phyloP scores from a whole-genome alignment of 2,888 invertebrate species.

The Xanthorhoe designata region DNA sequence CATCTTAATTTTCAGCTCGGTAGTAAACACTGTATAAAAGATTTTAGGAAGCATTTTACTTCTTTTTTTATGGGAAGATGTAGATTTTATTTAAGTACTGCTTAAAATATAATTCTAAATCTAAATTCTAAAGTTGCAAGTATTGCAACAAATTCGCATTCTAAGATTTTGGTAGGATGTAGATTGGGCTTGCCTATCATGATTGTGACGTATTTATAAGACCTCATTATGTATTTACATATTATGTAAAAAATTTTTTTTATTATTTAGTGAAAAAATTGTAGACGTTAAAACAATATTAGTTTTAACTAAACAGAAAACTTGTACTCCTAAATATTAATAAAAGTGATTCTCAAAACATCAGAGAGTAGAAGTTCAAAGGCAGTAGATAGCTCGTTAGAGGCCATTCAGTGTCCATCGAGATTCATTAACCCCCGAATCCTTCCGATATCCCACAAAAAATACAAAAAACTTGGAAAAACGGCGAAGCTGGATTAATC shows the following conservation, averaged over 20 bases:
- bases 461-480: conserved; percentile 30
- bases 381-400: conserved; percentile 22
- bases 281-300: too few relatives aligned
- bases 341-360: background rate
- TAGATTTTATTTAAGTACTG: background rate
- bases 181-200: too few relatives aligned
- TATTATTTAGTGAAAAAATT: too few relatives aligned
- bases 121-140: too few relatives aligned
- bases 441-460: conserved; percentile 32
- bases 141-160: too few relatives aligned
- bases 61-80: background rate
- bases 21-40: conserved; percentile 24
- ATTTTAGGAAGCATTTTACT: background rate
- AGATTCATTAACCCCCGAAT: conserved; percentile 35
- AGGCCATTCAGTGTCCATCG: conserved; percentile 22
- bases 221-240: too few relatives aligned
- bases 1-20: conserved; percentile 23
- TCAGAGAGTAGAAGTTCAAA: conserved; percentile 8
- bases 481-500: conserved; percentile 38
- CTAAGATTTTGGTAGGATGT: too few relatives aligned
- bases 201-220: too few relatives aligned
- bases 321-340: too few relatives aligned
- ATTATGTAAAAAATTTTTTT: too few relatives aligned
- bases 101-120: too few relatives aligned
- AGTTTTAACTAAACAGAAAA: too few relatives aligned